Evolutionary conservation across 2,888 invertebrate species (phyloP).

Genomic region (Achlya flavicornis): DNA sequence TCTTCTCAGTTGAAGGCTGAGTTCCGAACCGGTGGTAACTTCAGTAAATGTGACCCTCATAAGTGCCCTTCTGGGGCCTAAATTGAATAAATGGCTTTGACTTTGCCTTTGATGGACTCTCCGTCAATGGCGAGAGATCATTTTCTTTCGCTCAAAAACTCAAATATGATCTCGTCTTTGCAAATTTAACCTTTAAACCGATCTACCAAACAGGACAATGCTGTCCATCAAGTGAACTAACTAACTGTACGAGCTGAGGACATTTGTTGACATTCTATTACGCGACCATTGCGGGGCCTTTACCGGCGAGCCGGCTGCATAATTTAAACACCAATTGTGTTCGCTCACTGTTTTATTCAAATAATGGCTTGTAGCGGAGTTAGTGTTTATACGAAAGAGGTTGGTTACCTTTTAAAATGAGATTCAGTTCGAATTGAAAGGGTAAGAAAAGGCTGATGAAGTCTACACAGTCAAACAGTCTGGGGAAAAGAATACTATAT

Average conservation of each 20-base stretch:
- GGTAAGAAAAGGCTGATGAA: too few species aligned
- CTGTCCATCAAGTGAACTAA: background rate
- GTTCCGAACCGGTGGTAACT: too few species aligned
- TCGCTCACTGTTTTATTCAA: constrained; percentile 8
- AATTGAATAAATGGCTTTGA: too few species aligned
- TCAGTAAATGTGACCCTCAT: too few species aligned
- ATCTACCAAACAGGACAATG: background rate
- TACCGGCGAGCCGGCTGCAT: background rate
- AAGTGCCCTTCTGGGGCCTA: too few species aligned
- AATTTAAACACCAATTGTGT: constrained; percentile 8
- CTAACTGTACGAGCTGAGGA: background rate
- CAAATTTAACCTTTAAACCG: background rate
- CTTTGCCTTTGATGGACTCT: too few species aligned
- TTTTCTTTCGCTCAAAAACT: too few species aligned
- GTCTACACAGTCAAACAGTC: too few species aligned
- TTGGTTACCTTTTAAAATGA: background rate
- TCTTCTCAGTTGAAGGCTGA: too few species aligned
- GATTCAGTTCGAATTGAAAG: background rate
- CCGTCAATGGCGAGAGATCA: too few species aligned
- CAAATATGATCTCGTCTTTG: too few species aligned
- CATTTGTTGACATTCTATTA: constrained; percentile 8
- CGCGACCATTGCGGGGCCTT: background rate
- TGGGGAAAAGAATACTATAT: too few species aligned
- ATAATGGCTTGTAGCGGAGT: background rate
- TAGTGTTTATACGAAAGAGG: constrained; percentile 1